Percentiles rank a stretch among this genome's conserved stretches.
These are phyloP conservation scores for Elegia similella DNA, from an alignment of 2,888 invertebrate genomes.

Conservation along the genomic window DNA sequence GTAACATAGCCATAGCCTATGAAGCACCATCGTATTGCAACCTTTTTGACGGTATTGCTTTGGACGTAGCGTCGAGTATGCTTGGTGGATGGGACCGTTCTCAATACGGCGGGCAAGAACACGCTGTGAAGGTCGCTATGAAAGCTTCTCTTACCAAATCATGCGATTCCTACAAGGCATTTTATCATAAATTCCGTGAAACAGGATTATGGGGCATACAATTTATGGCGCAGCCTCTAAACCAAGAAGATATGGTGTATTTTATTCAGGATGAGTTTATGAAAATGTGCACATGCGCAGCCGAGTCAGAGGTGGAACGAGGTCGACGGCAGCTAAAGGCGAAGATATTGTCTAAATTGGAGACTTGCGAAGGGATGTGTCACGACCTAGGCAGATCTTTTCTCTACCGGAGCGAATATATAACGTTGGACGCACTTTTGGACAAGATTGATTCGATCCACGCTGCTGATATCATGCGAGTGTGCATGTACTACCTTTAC, in stretches of 20 bases:
- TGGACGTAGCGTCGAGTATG: conserved; percentile 55
- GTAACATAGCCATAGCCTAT: conserved; percentile 65
- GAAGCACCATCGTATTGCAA: conserved; percentile 62
- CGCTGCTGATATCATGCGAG: conserved; percentile 26
- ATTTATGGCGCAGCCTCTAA: conserved; percentile 48
- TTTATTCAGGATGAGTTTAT: conserved; percentile 63
- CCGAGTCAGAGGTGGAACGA: conserved; percentile 45
- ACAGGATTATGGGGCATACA: conserved; percentile 76
- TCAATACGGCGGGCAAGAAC: conserved; percentile 45
- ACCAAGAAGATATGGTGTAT: conserved; percentile 56
- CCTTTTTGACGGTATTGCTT: conserved; percentile 49
- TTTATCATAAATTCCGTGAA: conserved; percentile 64
- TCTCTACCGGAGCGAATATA: conserved; percentile 35
- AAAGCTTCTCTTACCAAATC: conserved; percentile 44
- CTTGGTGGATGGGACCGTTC: conserved; percentile 64
- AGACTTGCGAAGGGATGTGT: conserved; percentile 48
- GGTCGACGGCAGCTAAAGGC: conserved; percentile 52
- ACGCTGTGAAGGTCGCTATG: conserved; percentile 48
- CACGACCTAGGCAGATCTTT: conserved; percentile 58
- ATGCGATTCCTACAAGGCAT: conserved; percentile 64
- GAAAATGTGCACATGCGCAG: conserved; percentile 51
- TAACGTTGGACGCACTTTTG: conserved; percentile 26
- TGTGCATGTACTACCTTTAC: conserved; percentile 53
- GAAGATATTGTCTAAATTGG: conserved; percentile 41
- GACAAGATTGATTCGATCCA: conserved; percentile 23